Evolutionary conservation across 2,113 vertebrate species (phyloP).

Genomic region (Boulengeromyrus knoepffleri): DNA sequence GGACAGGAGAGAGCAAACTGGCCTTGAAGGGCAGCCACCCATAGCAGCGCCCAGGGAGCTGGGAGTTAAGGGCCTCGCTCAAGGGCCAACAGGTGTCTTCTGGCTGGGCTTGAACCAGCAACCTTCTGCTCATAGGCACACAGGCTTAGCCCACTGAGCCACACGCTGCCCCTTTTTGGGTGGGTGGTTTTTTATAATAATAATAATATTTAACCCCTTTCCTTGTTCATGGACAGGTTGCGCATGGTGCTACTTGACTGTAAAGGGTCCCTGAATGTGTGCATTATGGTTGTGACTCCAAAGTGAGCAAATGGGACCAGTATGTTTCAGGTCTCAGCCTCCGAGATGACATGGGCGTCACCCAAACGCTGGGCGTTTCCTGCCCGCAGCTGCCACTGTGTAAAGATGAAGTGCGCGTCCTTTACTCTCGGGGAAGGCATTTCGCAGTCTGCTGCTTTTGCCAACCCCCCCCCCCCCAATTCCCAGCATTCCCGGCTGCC

Average conservation of each 20-base stretch:
- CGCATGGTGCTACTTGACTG: background rate
- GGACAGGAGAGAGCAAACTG: too few relatives aligned
- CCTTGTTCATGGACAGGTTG: background rate
- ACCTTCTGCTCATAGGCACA: too few relatives aligned
- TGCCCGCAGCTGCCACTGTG: background rate
- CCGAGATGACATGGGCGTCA: background rate
- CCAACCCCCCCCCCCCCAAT: too few relatives aligned
- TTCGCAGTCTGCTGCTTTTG: slow-evolving; percentile 8
- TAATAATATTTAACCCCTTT: background rate
- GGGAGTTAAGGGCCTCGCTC: too few relatives aligned
- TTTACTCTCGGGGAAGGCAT: background rate
- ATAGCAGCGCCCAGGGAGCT: too few relatives aligned
- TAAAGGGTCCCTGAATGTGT: background rate
- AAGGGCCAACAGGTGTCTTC: too few relatives aligned
- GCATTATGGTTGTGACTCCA: background rate
- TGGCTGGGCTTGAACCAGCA: too few relatives aligned
- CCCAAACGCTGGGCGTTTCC: background rate
- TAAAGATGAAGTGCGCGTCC: background rate
- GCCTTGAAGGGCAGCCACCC: too few relatives aligned
- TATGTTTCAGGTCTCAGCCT: background rate
- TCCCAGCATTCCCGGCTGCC: background rate
- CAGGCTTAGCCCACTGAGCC: too few relatives aligned
- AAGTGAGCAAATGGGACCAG: background rate
- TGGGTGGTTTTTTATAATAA: too few relatives aligned
- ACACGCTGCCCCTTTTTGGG: too few relatives aligned